These are phyloP conservation scores for Plodia interpunctella DNA, from an alignment of 1,140 invertebrate genomes.

Conservation along the genomic window DNA sequence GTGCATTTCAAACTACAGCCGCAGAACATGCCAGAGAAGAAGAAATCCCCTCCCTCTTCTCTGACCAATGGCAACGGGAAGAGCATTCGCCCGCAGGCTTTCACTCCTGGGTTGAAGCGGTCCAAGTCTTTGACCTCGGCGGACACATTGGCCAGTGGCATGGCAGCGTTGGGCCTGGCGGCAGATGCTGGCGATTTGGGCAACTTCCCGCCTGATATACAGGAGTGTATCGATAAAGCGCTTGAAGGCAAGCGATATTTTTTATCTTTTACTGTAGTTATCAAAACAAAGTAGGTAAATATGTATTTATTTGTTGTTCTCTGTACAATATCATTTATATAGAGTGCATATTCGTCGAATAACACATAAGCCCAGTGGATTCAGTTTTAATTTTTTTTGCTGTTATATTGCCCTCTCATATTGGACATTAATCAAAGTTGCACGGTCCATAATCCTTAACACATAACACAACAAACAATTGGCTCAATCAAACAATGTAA, in stretches of 20 bases:
- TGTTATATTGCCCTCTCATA: no score
- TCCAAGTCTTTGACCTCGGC: constrained; percentile 88
- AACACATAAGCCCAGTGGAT: no score
- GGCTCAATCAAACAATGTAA: no score
- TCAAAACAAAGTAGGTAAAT: no score
- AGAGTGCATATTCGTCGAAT: no score
- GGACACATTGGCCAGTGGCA: constrained; percentile 81
- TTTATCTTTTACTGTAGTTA: neutral
- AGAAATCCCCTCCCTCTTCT: constrained; percentile 68
- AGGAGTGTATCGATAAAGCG: constrained; percentile 83
- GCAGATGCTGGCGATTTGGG: constrained; percentile 85
- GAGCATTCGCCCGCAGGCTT: constrained; percentile 55
- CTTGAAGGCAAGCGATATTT: constrained; percentile 77
- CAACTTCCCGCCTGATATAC: constrained; percentile 84
- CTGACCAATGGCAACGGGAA: constrained; percentile 62
- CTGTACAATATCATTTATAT: no score
- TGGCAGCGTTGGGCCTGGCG: constrained; percentile 78
- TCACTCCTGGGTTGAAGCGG: constrained; percentile 81
- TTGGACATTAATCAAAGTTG: no score
- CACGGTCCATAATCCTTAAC: no score
- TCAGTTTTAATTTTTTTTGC: no score
- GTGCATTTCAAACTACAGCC: constrained; percentile 78
- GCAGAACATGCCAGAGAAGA: constrained; percentile 58
- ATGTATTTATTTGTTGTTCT: no score
- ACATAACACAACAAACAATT: no score